Evolutionary conservation across 2,888 invertebrate species (phyloP).

Genomic region (Philonicus albiceps): DNA sequence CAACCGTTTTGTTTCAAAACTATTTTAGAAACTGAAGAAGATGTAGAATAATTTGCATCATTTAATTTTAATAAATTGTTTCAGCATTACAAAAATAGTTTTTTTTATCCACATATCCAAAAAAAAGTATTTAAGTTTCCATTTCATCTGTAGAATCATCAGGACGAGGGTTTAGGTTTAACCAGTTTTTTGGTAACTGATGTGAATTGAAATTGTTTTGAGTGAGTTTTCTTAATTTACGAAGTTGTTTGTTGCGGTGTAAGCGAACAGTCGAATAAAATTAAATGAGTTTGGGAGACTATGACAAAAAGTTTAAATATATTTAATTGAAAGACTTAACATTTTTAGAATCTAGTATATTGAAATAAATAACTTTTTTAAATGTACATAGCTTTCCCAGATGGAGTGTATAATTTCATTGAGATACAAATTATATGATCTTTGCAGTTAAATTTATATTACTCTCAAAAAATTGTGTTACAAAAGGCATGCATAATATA

Average conservation of each 20-base stretch:
- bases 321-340: neutral
- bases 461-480: neutral
- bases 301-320: neutral
- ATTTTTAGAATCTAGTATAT: conserved; percentile 11
- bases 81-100: neutral
- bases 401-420: conserved; percentile 35
- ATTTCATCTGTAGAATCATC: no score
- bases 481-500: conserved; percentile 32
- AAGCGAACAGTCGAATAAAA: neutral
- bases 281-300: neutral
- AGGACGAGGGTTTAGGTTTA: no score
- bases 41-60: conserved; percentile 45
- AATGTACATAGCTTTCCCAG: conserved; percentile 8
- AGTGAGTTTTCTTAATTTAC: no score
- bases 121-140: neutral
- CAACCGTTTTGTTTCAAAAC: conserved; percentile 85
- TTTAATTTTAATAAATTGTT: neutral
- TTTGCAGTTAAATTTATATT: conserved; percentile 12
- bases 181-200: no score
- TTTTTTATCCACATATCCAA: neutral
- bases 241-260: neutral
- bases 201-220: no score
- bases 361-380: conserved; percentile 34
- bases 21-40: conserved; percentile 70
- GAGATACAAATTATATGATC: conserved; percentile 16